A percentile compares a stretch with the other conserved stretches of the same genome.
Conservation (phyloP, 2,797 vertebrate species). For the Pangasius macronema region DNA sequence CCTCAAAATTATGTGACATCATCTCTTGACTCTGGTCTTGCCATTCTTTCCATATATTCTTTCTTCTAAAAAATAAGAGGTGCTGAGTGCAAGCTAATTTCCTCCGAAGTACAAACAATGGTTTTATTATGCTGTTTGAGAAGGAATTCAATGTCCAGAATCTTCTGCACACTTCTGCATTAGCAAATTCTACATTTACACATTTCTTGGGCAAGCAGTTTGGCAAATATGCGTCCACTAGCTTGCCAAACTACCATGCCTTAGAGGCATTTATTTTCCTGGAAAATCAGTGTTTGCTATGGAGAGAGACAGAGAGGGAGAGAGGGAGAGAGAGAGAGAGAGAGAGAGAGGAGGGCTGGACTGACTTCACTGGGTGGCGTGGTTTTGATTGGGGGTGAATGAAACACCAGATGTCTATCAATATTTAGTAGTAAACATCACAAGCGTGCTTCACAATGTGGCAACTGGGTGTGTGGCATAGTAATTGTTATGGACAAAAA, state of each 20-base stretch:
- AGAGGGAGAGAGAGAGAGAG: conserved; percentile 35
- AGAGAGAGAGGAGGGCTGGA: conserved; percentile 55
- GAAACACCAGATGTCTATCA: conserved; percentile 81
- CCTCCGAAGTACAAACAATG: conserved; percentile 47
- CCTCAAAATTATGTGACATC: conserved; percentile 33
- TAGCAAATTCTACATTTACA: conserved; percentile 53
- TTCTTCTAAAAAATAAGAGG: conserved; percentile 42
- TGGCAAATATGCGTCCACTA: conserved; percentile 54
- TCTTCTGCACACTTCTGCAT: conserved; percentile 43
- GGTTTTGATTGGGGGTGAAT: conserved; percentile 74
- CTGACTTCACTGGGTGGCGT: conserved; percentile 63
- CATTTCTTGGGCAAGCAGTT: conserved; percentile 59
- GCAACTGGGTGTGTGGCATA: conserved; percentile 68
- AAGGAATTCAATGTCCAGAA: conserved; percentile 48
- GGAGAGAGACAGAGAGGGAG: conserved; percentile 33
- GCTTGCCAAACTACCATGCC: conserved; percentile 61
- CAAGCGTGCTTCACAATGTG: conserved; percentile 68
- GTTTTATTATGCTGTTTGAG: conserved; percentile 51
- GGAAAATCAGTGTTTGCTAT: conserved; percentile 52
- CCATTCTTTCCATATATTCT: conserved; percentile 35
- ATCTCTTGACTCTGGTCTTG: conserved; percentile 18
- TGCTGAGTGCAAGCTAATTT: conserved; percentile 51
- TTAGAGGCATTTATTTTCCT: conserved; percentile 65
- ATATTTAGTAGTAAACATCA: conserved; percentile 82
- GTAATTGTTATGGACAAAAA: conserved; percentile 53